A percentile compares a stretch with the other conserved stretches of the same genome.
Evolutionary conservation across 2,888 invertebrate species (phyloP).

Genomic region (Penaeus monodon): DNA sequence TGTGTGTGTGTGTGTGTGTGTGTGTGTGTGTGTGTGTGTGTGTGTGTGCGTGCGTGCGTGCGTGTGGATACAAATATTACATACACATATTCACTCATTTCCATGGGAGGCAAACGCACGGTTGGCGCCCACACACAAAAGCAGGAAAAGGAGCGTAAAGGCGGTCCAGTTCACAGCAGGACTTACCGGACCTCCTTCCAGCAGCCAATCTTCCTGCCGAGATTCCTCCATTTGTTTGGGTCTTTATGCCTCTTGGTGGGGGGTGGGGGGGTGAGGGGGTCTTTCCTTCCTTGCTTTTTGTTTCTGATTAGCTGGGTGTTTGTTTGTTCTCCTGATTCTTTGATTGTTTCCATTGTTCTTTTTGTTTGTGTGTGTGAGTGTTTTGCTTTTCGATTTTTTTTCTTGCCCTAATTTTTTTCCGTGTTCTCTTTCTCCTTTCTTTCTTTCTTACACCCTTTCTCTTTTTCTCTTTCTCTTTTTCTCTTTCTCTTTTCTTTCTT

Average conservation of each 20-base stretch:
- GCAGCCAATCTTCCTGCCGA: too few relatives aligned
- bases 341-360: background rate
- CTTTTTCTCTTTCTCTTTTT: background rate
- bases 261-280: background rate
- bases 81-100: too few relatives aligned
- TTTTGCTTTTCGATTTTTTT: background rate
- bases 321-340: background rate
- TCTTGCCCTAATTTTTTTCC: too few relatives aligned
- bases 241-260: background rate
- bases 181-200: too few relatives aligned
- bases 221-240: too few relatives aligned
- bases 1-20: constrained; percentile 7
- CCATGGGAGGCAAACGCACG: too few relatives aligned
- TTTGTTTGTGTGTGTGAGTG: background rate
- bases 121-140: too few relatives aligned
- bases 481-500: background rate
- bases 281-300: background rate
- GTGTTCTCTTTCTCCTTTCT: background rate
- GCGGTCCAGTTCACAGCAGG: too few relatives aligned
- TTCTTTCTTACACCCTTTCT: background rate
- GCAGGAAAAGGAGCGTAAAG: too few relatives aligned
- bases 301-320: background rate
- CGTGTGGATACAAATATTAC: background rate
- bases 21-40: background rate
- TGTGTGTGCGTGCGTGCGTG: background rate